Evolutionary conservation across 2,888 invertebrate genomes (phyloP), one percentile per base, ranked within the genome.

Genomic region (Apoda limacodes): DNA sequence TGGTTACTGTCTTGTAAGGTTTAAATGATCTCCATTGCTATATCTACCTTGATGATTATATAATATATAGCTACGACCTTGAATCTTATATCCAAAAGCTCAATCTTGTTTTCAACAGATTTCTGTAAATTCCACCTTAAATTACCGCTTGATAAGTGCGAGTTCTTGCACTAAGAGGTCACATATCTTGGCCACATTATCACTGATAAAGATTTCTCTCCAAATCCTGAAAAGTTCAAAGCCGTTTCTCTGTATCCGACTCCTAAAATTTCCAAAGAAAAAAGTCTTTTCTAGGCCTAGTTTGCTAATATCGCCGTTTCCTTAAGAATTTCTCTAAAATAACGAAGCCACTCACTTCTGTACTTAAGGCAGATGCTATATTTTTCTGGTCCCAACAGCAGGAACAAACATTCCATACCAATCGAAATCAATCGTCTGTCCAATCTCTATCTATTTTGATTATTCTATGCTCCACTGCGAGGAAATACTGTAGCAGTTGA

Each of bases 161-260:
- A 52, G 36, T 53, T 51, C 22, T 24, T 53, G 22, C 24, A 37
- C 12, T 43, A 35, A 23, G 42, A 50, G 36, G 48, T 60, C 2
- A 37, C 42, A 6, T 60, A 46, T 30, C 29, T 61, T 14, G 58
- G 58, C 2, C 56, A 53, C 23, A 43, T 52, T 3, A 45, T 60
- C 9, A 46, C 49, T 9, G 31, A 37, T 6, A 43, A 55, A 11
- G 53, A 50, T n/a, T 41, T 54, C 6, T 45, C 42, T 17, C 56
- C 60, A 4, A 48, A 57, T 34, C 53, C 55, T 0, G 40, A 44
- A 4, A 52, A 54, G 38, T 36, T 51, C 5, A 22, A 30, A 25
- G 42, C 42, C 1, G 39, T 39, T 12, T 20, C 14, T 22, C 37
- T 46, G 4, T 51, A 45, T 27, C 46, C 51, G 3, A 26, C 42